These are phyloP conservation scores for Haplochromis burtoni DNA, from an alignment of 2,113 vertebrate genomes.

Conservation along the genomic window DNA sequence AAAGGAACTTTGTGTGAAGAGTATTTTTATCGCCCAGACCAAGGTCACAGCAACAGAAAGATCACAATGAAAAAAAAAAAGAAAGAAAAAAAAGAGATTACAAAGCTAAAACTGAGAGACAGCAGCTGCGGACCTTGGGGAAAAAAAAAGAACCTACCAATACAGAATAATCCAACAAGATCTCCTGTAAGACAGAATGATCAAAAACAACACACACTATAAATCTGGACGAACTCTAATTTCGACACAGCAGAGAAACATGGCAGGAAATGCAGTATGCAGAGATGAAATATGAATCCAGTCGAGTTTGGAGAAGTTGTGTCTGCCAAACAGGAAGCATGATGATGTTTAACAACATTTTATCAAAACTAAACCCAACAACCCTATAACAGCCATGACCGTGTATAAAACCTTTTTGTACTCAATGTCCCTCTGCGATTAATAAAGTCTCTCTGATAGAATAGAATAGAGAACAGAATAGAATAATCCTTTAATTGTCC, in stretches of 20 bases:
- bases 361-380: neutral
- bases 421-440: neutral
- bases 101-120: neutral
- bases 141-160: constrained; percentile 80
- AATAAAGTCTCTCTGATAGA: neutral
- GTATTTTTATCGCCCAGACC: neutral
- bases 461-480: neutral
- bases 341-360: neutral
- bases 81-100: neutral
- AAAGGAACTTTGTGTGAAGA: neutral
- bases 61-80: neutral
- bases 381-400: neutral
- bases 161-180: constrained; percentile 94
- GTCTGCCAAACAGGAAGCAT: neutral
- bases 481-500: neutral
- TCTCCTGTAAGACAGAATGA: constrained; percentile 85
- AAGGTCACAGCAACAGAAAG: neutral
- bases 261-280: neutral
- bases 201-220: neutral
- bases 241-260: neutral
- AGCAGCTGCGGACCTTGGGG: neutral
- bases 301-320: neutral
- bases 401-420: neutral
- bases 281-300: neutral
- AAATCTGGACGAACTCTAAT: neutral